Evolutionary conservation across 2,888 invertebrate species (phyloP).

Genomic region (Scaptomyza polygonia): DNA sequence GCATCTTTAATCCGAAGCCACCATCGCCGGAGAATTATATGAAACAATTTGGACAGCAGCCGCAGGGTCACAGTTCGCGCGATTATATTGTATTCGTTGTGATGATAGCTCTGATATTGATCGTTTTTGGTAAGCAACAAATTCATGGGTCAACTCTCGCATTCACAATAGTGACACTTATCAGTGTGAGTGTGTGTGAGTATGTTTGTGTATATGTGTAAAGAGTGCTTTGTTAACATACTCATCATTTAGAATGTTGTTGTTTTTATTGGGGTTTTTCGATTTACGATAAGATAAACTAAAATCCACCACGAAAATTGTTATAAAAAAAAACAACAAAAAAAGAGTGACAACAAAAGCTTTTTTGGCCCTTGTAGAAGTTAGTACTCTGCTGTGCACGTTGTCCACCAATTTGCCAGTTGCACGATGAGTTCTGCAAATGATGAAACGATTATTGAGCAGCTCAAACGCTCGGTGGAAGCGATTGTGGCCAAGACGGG

Average conservation of each 20-base stretch:
- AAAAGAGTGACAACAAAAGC: conserved; percentile 24
- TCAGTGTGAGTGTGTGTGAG: not conserved
- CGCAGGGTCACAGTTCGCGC: conserved; percentile 67
- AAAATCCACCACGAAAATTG: conserved; percentile 57
- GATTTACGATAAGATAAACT: conserved; percentile 77
- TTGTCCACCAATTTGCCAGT: conserved; percentile 19
- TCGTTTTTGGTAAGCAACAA: conserved; percentile 84
- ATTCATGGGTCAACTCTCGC: conserved; percentile 26
- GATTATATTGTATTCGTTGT: conserved; percentile 82
- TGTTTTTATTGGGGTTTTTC: conserved; percentile 58
- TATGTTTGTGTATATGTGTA: conserved; percentile 4
- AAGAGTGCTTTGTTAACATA: conserved; percentile 43
- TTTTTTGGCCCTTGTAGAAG: conserved; percentile 18
- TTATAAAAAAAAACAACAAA: no score
- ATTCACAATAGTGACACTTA: conserved; percentile 22
- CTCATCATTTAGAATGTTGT: conserved; percentile 47
- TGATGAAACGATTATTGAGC: conserved; percentile 68
- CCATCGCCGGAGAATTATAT: conserved; percentile 80
- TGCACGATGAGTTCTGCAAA: conserved; percentile 42
- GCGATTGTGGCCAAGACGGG: conserved; percentile 72
- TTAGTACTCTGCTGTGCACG: conserved; percentile 8
- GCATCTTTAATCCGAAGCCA: conserved; percentile 85
- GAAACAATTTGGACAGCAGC: conserved; percentile 54
- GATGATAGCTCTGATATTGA: conserved; percentile 82
- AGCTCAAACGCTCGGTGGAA: conserved; percentile 73